phyloP scores from a whole-genome alignment of 2,888 invertebrate species.

The Plebejus melissa region DNA sequence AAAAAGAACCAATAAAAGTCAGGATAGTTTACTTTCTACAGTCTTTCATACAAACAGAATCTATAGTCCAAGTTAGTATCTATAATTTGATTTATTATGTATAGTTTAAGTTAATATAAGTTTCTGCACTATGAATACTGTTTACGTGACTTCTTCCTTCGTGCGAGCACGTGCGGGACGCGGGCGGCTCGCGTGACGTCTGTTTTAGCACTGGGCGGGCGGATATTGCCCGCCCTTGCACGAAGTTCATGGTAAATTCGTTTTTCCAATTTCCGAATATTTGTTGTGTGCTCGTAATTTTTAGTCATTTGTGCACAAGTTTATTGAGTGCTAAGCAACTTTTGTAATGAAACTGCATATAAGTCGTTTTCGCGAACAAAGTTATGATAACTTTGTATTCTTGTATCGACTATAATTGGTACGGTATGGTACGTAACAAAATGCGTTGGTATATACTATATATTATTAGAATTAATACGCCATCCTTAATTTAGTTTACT shows the following conservation, averaged over 20 bases:
- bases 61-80: neutral
- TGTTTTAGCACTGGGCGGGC: constrained; percentile 70
- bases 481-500: no score
- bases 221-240: constrained; percentile 54
- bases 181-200: constrained; percentile 60
- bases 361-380: no score
- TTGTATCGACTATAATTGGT: no score
- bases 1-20: constrained; percentile 21
- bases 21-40: constrained; percentile 33
- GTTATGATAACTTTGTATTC: no score
- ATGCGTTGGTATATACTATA: no score
- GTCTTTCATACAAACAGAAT: constrained; percentile 7
- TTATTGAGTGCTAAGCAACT: neutral
- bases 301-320: neutral
- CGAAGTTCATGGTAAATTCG: constrained; percentile 60
- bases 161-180: constrained; percentile 34
- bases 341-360: neutral
- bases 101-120: neutral
- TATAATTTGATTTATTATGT: neutral
- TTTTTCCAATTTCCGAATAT: constrained; percentile 21
- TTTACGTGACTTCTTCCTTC: neutral
- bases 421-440: no score
- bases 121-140: neutral
- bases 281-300: neutral
- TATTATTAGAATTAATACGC: no score